Base-by-base conservation (phyloP, 2,888 invertebrate genomes). In the Drosophila maculinotata region DNA sequence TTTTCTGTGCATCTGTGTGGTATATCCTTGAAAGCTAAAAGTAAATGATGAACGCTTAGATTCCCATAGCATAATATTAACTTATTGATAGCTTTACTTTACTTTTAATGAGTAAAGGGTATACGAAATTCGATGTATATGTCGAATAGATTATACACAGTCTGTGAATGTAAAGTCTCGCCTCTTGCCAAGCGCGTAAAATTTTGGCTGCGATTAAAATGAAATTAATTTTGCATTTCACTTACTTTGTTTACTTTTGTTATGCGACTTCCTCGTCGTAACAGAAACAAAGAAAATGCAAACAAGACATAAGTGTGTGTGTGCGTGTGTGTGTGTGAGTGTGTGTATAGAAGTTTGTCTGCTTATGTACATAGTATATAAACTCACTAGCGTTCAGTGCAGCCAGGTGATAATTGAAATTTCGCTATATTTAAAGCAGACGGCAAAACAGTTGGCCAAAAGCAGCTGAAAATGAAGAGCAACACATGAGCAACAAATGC, bases 211-310 rank as follows among this genome's bases (percentile, higher is more conserved):
- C 58, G 45, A 69, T 64, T 70, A 58, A 64, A 69, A 42, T 45
- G 17, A 38, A 38, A 64, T 63, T 39, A 66, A 67, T 60, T 74
- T 58, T 48, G 36, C 54, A 65, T 53, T 74, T 56, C 1, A 38
- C 10, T 44, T 49, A 64, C 63, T 74, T 62, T 42, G 44, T 69
- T 51, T 53, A 28, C 23, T 52, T 57, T 45, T 15, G 7, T 36
- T 35, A 15, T 44, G 45, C 14, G 33, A 59, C 51, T 70, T 70
- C 51, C 54, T 65, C 31, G 58, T 44, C 15, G 42, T 36, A 33
- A 54, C 42, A 39, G 36, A 28, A 56, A 35, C 47, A 25, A 31
- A 38, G 12, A 44, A 45, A 25, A n/a, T 30, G 17, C 12, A 15
- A n/a, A 2, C n/a, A n/a, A n/a, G n/a, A n/a, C n/a, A n/a, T n/a